Evolutionary conservation across 2,888 invertebrate genomes (phyloP).

Genomic region (Ochropacha duplaris): DNA sequence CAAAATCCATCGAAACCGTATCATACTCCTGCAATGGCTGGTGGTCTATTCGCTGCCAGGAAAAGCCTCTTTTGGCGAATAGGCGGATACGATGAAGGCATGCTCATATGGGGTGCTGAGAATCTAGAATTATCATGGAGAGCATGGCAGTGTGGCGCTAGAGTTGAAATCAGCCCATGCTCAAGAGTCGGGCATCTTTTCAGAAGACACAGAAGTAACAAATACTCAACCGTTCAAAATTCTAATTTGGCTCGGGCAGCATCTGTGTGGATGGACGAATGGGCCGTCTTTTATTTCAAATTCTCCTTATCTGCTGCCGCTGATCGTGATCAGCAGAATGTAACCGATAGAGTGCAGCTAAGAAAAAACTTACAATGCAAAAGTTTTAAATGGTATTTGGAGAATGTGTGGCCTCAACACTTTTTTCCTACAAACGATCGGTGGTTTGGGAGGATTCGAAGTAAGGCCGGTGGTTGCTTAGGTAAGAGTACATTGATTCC

Average conservation of each 20-base stretch:
- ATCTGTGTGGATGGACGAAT: slow-evolving; percentile 99
- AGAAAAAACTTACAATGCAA: slow-evolving; percentile 90
- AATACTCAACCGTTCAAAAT: slow-evolving; percentile 96
- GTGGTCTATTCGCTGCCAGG: slow-evolving; percentile 95
- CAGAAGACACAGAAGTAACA: slow-evolving; percentile 96
- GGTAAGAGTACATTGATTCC: slow-evolving; percentile 77
- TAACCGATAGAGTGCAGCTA: slow-evolving; percentile 86
- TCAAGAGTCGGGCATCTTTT: slow-evolving; percentile 97
- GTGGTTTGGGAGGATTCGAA: slow-evolving; percentile 93
- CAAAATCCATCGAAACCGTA: slow-evolving; percentile 87
- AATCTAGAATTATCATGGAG: slow-evolving; percentile 98
- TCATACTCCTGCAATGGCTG: slow-evolving; percentile 96
- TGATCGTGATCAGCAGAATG: slow-evolving; percentile 83
- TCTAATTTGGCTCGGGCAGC: slow-evolving; percentile 96
- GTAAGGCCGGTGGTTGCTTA: slow-evolving; percentile 67
- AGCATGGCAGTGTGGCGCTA: slow-evolving; percentile 97
- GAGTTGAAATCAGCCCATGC: slow-evolving; percentile 95
- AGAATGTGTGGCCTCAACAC: slow-evolving; percentile 97
- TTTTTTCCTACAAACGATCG: slow-evolving; percentile 94
- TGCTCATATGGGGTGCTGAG: slow-evolving; percentile 98
- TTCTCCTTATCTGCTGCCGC: slow-evolving; percentile 88
- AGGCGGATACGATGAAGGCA: slow-evolving; percentile 88
- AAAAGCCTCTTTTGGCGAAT: slow-evolving; percentile 93
- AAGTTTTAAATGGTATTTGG: slow-evolving; percentile 96
- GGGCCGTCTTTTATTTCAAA: slow-evolving; percentile 95